These are phyloP conservation scores for Anarsia innoxiella DNA, from an alignment of 2,888 invertebrate genomes.

Conservation along the genomic window DNA sequence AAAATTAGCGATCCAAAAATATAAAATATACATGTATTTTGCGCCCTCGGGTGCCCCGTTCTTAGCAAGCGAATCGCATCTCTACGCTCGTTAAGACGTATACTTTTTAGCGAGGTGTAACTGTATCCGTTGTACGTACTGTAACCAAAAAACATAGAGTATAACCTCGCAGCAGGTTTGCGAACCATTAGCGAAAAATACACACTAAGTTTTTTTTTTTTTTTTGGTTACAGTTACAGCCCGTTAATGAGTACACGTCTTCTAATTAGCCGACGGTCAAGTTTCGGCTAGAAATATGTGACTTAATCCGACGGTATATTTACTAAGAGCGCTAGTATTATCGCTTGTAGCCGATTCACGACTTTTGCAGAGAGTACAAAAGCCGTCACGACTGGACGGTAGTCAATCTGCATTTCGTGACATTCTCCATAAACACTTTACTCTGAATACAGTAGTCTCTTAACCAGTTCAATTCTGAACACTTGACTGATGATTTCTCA, in stretches of 20 bases:
- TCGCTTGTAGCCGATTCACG: constrained; percentile 44
- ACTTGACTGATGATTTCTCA: constrained; percentile 7
- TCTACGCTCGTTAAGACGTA: constrained; percentile 1
- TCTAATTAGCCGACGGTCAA: no score
- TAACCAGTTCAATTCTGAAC: constrained; percentile 7
- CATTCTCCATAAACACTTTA: constrained; percentile 20
- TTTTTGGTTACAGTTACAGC: no score
- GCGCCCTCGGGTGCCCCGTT: constrained; percentile 60
- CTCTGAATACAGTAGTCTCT: constrained; percentile 2
- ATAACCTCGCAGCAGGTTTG: no score
- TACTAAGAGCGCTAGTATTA: no score
- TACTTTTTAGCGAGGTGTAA: no score
- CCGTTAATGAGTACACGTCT: no score
- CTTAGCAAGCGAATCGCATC: constrained; percentile 19
- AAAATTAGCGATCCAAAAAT: constrained; percentile 76
- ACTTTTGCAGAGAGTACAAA: constrained; percentile 63
- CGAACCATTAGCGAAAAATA: no score
- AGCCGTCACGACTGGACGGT: constrained; percentile 72
- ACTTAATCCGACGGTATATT: no score
- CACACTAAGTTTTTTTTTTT: no score
- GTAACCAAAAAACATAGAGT: no score
- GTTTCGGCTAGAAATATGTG: no score
- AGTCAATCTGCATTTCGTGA: constrained; percentile 65
- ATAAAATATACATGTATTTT: constrained; percentile 73
- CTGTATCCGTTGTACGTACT: no score